A percentile compares a stretch with the other conserved stretches of the same genome.
phyloP scores from a whole-genome alignment of 2,888 invertebrate species.

The Drosophila recens region DNA sequence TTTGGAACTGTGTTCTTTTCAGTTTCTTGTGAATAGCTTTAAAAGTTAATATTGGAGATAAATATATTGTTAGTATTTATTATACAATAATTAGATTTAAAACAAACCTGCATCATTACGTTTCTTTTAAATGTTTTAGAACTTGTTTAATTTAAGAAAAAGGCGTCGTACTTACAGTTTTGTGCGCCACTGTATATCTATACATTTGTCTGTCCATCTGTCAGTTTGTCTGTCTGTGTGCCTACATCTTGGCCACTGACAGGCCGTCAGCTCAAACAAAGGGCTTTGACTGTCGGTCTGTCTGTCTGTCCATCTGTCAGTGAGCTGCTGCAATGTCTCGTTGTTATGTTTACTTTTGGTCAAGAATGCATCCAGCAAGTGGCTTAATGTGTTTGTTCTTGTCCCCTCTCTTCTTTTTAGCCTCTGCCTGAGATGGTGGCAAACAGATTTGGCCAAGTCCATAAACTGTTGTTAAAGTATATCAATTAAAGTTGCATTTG shows the following conservation, averaged over 20 bases:
- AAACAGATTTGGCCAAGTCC: constrained; percentile 46
- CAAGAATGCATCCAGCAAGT: constrained; percentile 59
- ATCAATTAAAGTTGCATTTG: constrained; percentile 57
- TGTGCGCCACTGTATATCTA: constrained; percentile 8
- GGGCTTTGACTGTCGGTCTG: constrained; percentile 34
- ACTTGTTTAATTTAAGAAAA: too few relatives aligned
- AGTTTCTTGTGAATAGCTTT: too few relatives aligned
- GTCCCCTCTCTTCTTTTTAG: not conserved
- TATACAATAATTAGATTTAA: too few relatives aligned
- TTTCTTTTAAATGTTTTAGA: not conserved
- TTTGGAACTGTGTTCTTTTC: not conserved
- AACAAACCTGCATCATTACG: too few relatives aligned
- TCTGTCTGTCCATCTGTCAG: too few relatives aligned
- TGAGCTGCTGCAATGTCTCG: constrained; percentile 2
- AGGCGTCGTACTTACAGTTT: too few relatives aligned
- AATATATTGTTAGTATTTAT: too few relatives aligned
- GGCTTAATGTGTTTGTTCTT: constrained; percentile 63
- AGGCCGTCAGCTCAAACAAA: constrained; percentile 71
- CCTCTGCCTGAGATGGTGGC: constrained; percentile 10
- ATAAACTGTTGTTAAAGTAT: constrained; percentile 11
- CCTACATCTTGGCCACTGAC: constrained; percentile 75
- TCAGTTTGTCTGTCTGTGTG: constrained; percentile 61
- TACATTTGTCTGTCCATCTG: constrained; percentile 3
- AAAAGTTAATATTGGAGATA: too few relatives aligned
- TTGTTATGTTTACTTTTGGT: constrained; percentile 59